Base-by-base conservation (phyloP, 2,113 vertebrate species). In the Anarhynchus alexandrinus region DNA sequence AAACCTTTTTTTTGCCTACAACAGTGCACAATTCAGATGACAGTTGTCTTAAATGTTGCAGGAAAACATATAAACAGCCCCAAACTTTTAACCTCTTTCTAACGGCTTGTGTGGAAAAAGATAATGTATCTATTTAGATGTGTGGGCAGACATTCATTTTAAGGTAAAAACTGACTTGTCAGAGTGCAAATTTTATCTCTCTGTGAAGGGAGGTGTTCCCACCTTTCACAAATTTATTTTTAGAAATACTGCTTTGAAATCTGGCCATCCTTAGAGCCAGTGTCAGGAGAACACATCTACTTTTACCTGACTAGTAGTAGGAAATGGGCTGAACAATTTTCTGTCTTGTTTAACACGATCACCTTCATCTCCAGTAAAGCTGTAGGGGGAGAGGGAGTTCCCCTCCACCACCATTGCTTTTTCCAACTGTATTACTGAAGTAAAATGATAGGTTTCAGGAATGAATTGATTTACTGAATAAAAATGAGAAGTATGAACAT, bases 181-280 rank as follows among this genome's bases (percentile, higher is more conserved):
- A 40, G 20, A 89, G 49, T 17, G 17, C 23, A 73, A 54, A 73
- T 51, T 26, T 38, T 73, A 11, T 27, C 42, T 27, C 40, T 77
- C 23, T 82, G n/a, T 32, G 43, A 71, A 14, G 32, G 20, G 51
- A 80, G 25, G 12, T n/a, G 42, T 38, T 72, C 36, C 59, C 42
- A 79, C 29, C 77, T 72, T 80, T 77, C 70, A 87, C 49, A 61
- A 71, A 42, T 15, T 27, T 85, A 51, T 52, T 85, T 94, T 90
- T 40, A 93, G 79, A 65, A 66, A 88, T 21, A 13, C 12, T 64
- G 54, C 55, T 79, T 51, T 86, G 49, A 82, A 87, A 72, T 58
- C 26, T 14, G 61, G 18, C 45, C 6, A 1, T 49, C 76, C 90
- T 74, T 15, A 81, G 14, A 90, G 76, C 22, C n/a, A 38, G 15